Evolutionary conservation across 2,113 vertebrate genomes (phyloP), one percentile per base, ranked within the genome.

Genomic region (Corapipo altera): DNA sequence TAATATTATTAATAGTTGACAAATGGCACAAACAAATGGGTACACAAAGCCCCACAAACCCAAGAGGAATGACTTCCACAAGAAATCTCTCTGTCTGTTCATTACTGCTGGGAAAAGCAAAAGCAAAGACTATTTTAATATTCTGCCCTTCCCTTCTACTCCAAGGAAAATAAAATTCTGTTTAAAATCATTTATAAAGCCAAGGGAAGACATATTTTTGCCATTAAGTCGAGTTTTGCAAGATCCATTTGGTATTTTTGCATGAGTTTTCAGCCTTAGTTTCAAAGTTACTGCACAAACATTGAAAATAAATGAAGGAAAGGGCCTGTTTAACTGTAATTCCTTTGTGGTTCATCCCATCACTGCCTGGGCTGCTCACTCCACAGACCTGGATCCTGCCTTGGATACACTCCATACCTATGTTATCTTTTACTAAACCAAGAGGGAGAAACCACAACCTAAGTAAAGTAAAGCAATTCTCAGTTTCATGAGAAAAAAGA

Each of bases 81-180:
- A 75, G 61, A 20, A 67, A 61, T 11, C 0, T 0, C 23, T 71
- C 23, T 59, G n/a, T 32, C 84, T 69, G n/a, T 12, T 54, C 83
- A 6, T 44, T 26, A 8, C 19, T 5, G 58, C 73, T 52, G 14
- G n/a, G 52, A 88, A 46, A 89, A 78, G 84, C 57, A 85, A 61
- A 30, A 20, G 30, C 32, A 35, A 61, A 64, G 46, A 57, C 72
- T 71, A 35, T 79, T 89, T 92, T 23, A 33, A 52, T 92, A 66
- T 65, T 81, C 61, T 84, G 71, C 33, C 52, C 72, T 70, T 58
- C 37, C 52, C 57, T 85, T 74, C 67, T 22, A 49, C 23, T 82
- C 83, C 83, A 85, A 92, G n/a, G 30, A 83, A 90, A 96, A 96
- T 10, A 93, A 76, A 95, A 65, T 35, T 2, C 23, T 27, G 23